Percentiles rank a stretch among this genome's conserved stretches.
These are phyloP conservation scores for Zelostemma sp. DNA, from an alignment of 1,140 invertebrate genomes.

Conservation along the genomic window DNA sequence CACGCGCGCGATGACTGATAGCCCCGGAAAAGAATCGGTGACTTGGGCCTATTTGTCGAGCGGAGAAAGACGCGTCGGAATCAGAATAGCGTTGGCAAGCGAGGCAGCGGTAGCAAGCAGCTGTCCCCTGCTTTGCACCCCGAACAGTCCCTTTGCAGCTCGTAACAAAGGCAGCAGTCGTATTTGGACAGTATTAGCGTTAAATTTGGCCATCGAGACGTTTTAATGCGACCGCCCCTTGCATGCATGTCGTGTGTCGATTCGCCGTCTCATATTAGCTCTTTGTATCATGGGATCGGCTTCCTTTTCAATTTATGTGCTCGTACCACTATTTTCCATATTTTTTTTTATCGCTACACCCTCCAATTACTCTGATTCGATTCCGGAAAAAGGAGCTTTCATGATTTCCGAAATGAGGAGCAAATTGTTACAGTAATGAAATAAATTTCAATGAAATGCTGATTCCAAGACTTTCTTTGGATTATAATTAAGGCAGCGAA, in stretches of 20 bases:
- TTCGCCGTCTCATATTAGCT: constrained; percentile 37
- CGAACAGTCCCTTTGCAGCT: constrained; percentile 34
- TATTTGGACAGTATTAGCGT: constrained; percentile 69
- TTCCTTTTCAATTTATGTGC: not conserved
- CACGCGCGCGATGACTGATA: constrained; percentile 39
- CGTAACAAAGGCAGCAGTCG: constrained; percentile 56
- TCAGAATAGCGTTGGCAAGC: not conserved
- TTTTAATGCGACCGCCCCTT: constrained; percentile 54
- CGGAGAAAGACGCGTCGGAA: not conserved
- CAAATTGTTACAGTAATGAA: too few species aligned
- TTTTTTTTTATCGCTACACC: not conserved
- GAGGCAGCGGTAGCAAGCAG: constrained; percentile 27
- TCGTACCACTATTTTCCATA: not conserved
- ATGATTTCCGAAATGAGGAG: not conserved
- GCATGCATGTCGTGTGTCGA: constrained; percentile 31
- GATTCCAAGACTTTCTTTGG: not conserved
- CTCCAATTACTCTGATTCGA: too few species aligned
- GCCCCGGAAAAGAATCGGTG: constrained; percentile 28
- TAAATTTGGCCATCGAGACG: constrained; percentile 66
- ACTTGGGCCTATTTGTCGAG: constrained; percentile 30
- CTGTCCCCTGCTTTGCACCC: constrained; percentile 37
- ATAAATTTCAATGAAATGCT: too few species aligned
- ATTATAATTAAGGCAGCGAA: not conserved
- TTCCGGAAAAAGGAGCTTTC: too few species aligned
- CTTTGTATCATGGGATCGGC: constrained; percentile 34